Percentiles rank a stretch among this genome's conserved stretches.
Conservation (phyloP, 2,113 vertebrate species). For the Aphelocoma coerulescens region DNA sequence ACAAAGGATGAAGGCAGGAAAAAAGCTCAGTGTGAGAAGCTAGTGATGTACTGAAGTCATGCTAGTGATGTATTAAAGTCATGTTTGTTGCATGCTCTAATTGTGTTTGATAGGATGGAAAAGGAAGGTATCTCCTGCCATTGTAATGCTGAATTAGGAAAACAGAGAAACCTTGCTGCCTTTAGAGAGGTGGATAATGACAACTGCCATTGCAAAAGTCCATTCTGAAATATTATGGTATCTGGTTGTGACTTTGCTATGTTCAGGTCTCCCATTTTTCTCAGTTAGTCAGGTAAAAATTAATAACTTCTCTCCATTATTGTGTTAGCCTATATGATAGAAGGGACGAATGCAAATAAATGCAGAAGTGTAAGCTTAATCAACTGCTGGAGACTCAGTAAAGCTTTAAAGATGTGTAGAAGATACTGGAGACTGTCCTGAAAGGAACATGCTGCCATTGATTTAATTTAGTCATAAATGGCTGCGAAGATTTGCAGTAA, state of each 20-base stretch:
- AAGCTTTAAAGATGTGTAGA: not conserved
- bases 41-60: not conserved
- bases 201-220: not conserved
- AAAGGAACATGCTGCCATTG: not conserved
- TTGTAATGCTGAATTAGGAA: not conserved
- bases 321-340: not conserved
- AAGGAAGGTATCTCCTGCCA: not conserved
- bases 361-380: not conserved
- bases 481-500: not conserved
- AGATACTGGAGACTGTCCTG: not conserved
- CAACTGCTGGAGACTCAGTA: not conserved
- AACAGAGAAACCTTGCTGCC: not conserved
- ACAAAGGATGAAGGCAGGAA: not conserved
- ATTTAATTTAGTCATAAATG: not conserved
- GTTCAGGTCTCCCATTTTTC: not conserved
- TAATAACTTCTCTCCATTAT: not conserved
- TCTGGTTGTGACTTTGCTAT: not conserved
- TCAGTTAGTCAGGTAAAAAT: not conserved
- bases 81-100: not conserved
- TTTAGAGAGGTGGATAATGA: not conserved
- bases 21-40: not conserved
- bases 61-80: not conserved
- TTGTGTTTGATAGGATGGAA: not conserved
- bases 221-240: not conserved
- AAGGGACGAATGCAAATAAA: not conserved